A percentile compares a stretch with the other conserved stretches of the same genome.
Conservation (phyloP, 2,888 invertebrate genomes). For the Brenthis daphne region DNA sequence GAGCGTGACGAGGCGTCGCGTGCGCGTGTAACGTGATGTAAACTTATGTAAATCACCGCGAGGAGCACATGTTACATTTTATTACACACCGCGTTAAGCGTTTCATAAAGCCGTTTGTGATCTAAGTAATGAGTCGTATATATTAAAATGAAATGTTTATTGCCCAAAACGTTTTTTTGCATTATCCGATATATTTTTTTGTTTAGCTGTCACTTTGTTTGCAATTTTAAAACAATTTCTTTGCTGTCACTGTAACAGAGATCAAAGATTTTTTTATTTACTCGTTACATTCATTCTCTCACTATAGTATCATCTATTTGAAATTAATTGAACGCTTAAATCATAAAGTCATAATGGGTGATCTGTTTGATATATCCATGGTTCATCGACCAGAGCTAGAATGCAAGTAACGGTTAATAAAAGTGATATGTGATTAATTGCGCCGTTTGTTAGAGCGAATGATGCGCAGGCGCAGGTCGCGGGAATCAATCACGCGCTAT, state of each 20-base stretch:
- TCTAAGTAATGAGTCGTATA: neutral
- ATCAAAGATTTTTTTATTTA: too few species aligned
- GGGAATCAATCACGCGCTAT: constrained; percentile 31
- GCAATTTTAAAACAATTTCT: too few species aligned
- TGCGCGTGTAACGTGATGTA: constrained; percentile 4
- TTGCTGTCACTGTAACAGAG: too few species aligned
- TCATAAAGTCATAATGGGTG: constrained; percentile 6
- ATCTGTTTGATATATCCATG: neutral
- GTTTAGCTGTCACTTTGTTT: neutral
- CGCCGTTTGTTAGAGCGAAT: constrained; percentile 10
- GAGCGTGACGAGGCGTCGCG: constrained; percentile 19
- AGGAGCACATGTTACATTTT: constrained; percentile 2
- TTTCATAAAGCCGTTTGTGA: constrained; percentile 1
- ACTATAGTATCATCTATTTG: neutral
- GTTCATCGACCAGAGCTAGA: constrained; percentile 10
- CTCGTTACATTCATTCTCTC: neutral
- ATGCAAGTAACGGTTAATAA: constrained; percentile 32
- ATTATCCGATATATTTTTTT: neutral
- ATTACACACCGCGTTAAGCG: neutral
- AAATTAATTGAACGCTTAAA: constrained; percentile 9
- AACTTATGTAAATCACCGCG: constrained; percentile 21
- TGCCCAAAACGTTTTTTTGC: neutral
- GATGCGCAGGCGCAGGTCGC: constrained; percentile 24
- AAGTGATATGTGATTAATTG: constrained; percentile 34
- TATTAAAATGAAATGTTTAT: neutral